Evolutionary conservation across 2,113 vertebrate genomes (phyloP), one percentile per base, ranked within the genome.

Genomic region (Larimichthys crocea): DNA sequence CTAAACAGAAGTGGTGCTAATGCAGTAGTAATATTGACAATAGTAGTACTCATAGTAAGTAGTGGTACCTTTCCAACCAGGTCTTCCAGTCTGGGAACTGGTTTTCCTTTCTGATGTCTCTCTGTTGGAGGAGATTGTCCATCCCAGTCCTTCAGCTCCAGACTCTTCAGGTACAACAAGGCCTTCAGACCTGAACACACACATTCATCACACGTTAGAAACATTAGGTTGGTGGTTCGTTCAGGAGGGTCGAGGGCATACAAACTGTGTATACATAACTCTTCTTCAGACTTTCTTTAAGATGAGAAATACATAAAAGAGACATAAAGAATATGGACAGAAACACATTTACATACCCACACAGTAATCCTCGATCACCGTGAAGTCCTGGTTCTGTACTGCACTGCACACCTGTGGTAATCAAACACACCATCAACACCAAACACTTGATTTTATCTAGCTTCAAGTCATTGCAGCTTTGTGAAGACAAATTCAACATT

Each of bases 331-430:
- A 8, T 40, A 40, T 40, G 12, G 10, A 15, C n/a, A 42, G 42
- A 14, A 46, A 60, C 0, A 61, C 20, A 29, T 42, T 0, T 22
- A 82, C 89, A 94, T 95, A 62, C 97, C 97, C 3, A 95, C 94
- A 86, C 97, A 98, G 86, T 98, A 98, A 87, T 99, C 97, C 80
- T 97, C 96, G 42, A 99, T 98, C 88, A 99, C 89, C 17, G 97
- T 98, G 92, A 99, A 98, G 90, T 99, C 98, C 93, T 99, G 98
- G 92, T 99, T 99, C 93, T 99, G 98, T 71, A 99, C 60, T 0
- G 98, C 97, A 79, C 98, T 99, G 91, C 98, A 98, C 15, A 99
- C 96, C 98, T 99, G 67, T 69, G 19, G 24, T 15, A 44, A 63
- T 50, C 40, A 87, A 11, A 64, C n/a, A 49, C 4, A 60, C 6